Evolutionary conservation across 1,140 invertebrate species (phyloP), one percentile per base, ranked within the genome.

Genomic region (Oppia nitens): DNA sequence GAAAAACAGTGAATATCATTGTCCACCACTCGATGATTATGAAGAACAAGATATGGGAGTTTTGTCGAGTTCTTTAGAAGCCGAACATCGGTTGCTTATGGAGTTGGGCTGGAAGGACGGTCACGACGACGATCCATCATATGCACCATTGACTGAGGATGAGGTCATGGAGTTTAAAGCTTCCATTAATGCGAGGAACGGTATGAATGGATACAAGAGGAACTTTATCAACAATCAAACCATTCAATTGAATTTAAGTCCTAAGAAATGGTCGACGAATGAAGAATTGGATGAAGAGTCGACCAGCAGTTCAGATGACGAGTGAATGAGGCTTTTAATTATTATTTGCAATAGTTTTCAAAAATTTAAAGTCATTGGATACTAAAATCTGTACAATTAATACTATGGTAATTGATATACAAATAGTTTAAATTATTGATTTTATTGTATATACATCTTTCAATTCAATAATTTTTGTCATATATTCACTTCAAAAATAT

Each of bases 31-130:
- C 12, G 60, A 28, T 29, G 58, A 57, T 14, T 56, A 63, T 40
- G 53, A 57, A 24, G 57, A 56, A 25, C 61, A 64, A 24, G 58
- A 50, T 17, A 62, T 32, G 47, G 45, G 28, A 29, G 40, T 67
- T 48, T 62, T 73, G 11, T 72, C 70, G 29, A 71, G 70, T 57
- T 73, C 71, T 6, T 61, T 72, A 48, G 71, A 73, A 56, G 70
- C 70, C 50, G 71, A 73, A 63, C 67, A 70, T 54, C 66, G 71
- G 50, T 63, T 73, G 21, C 59, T 73, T 32, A 66, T 67, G 50
- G 69, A 70, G 62, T 71, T 73, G 71, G 71, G 71, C 32, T 73
- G 71, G 71, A 71, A 69, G 59, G 71, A 70, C 62, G 68, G 67
- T 24, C 17, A 6, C 6, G 64, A 57, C 17, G 65, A 63, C 56